Evolutionary conservation across 2,797 vertebrate species (phyloP).

Genomic region (Galagoides demidoff): DNA sequence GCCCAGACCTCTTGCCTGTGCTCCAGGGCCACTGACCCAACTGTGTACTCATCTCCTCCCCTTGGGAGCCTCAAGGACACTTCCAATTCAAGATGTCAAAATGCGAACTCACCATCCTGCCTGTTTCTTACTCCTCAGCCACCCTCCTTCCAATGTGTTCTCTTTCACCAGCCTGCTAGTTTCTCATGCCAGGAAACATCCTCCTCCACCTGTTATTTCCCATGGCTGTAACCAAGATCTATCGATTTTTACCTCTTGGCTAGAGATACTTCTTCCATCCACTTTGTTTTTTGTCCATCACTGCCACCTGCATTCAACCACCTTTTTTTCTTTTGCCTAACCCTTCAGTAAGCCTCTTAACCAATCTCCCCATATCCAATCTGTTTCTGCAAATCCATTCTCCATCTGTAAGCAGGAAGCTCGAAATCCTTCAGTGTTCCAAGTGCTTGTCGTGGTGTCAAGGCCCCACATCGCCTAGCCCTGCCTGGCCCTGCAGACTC

Average conservation of each 20-base stretch:
- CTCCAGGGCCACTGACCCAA: not conserved
- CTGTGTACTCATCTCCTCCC: not conserved
- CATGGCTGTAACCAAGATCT: not conserved
- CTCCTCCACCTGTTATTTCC: not conserved
- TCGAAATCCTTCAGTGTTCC: not conserved
- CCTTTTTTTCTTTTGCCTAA: not conserved
- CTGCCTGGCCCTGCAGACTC: not conserved
- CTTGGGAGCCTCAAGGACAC: too few species aligned
- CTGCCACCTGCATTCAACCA: not conserved
- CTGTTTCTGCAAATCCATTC: not conserved
- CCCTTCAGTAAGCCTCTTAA: not conserved
- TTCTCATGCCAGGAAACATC: not conserved
- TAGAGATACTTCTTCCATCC: not conserved
- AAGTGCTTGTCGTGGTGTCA: not conserved
- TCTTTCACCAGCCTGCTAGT: not conserved
- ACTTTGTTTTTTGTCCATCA: not conserved
- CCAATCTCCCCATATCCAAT: not conserved
- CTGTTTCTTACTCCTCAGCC: not conserved
- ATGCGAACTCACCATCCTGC: not conserved
- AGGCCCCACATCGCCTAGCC: not conserved
- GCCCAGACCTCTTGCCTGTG: not conserved
- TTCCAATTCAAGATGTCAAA: not conserved
- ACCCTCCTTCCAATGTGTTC: not conserved
- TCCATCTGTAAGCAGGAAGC: not conserved
- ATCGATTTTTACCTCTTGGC: not conserved